phyloP scores from a whole-genome alignment of 2,113 vertebrate genomes.

The Rattus norvegicus region GRCr8 NC_086022.1:62510001-62510500 shows the following conservation, averaged over 20 bases:
- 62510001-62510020: background rate
- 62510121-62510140: slow-evolving; percentile 71
- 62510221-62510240: slow-evolving; percentile 59
- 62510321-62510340: slow-evolving; percentile 64
- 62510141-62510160: slow-evolving; percentile 68
- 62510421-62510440: slow-evolving; percentile 87
- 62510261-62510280: background rate
- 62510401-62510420: slow-evolving; percentile 86
- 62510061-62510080: background rate
- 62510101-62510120: slow-evolving; percentile 32
- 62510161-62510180: slow-evolving; percentile 59
- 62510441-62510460: slow-evolving; percentile 93
- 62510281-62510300: slow-evolving; percentile 49
- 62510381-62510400: slow-evolving; percentile 81
- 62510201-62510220: slow-evolving; percentile 59
- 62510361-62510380: slow-evolving; percentile 78
- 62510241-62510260: slow-evolving; percentile 41
- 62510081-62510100: slow-evolving; percentile 16
- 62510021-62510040: background rate
- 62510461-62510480: slow-evolving; percentile 87
- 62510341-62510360: slow-evolving; percentile 78
- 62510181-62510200: slow-evolving; percentile 71
- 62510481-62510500: slow-evolving; percentile 92
- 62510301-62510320: background rate
- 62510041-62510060: slow-evolving; percentile 34